phyloP scores from a whole-genome alignment of 1,140 invertebrate genomes.

The Trichoplusia ni region DNA sequence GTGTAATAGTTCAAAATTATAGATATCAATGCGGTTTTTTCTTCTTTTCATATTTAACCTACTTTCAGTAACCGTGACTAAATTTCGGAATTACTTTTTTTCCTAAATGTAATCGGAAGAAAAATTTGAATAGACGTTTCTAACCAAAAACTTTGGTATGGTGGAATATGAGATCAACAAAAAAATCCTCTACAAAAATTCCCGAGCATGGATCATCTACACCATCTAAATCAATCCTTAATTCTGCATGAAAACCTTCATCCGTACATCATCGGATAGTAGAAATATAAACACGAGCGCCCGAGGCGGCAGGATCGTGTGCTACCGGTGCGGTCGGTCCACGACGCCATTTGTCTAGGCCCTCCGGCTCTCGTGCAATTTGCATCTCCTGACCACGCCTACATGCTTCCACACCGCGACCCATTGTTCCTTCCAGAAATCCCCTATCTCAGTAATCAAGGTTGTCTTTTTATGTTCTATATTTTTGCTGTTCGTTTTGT shows the following conservation, averaged over 20 bases:
- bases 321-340: conserved; percentile 71
- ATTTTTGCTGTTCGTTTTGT: not conserved
- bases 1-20: no score
- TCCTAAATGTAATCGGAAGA: no score
- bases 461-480: conserved; percentile 4
- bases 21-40: no score
- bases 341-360: conserved; percentile 70
- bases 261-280: conserved; percentile 10
- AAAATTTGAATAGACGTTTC: no score
- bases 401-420: conserved; percentile 56
- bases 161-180: no score
- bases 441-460: conserved; percentile 25
- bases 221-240: conserved; percentile 7
- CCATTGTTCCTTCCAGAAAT: conserved; percentile 46
- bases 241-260: conserved; percentile 3
- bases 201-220: not conserved
- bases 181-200: no score
- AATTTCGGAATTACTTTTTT: no score
- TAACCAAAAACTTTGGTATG: no score
- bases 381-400: conserved; percentile 64
- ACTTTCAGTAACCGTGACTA: no score
- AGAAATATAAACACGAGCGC: conserved; percentile 42
- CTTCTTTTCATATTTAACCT: no score
- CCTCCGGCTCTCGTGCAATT: conserved; percentile 60
- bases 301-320: conserved; percentile 46